Conservation (phyloP, 2,113 vertebrate species). For the Charina bottae region DNA sequence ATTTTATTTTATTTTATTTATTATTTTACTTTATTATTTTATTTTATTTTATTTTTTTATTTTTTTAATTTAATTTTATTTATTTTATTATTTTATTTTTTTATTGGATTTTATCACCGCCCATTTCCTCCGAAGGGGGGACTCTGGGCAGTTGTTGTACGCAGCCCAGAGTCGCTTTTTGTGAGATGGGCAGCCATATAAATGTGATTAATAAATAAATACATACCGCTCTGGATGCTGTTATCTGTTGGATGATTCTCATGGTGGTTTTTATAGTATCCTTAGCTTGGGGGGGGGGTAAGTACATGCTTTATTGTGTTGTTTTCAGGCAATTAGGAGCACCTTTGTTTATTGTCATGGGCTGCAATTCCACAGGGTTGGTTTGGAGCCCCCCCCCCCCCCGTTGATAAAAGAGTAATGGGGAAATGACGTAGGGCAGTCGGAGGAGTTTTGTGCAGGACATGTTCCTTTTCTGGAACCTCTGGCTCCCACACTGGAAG, state of each 20-base stretch:
- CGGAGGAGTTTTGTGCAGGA: background rate
- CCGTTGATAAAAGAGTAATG: background rate
- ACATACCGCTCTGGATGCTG: background rate
- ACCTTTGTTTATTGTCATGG: too few relatives aligned
- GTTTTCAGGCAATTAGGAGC: background rate
- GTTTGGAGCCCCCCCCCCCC: background rate
- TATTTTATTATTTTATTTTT: too few relatives aligned
- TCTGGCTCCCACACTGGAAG: background rate
- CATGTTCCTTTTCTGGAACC: background rate
- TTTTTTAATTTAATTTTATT: too few relatives aligned
- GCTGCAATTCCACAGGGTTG: background rate
- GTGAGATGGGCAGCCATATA: too few relatives aligned
- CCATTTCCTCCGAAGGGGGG: too few relatives aligned
- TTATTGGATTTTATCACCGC: too few relatives aligned
- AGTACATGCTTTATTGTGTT: background rate
- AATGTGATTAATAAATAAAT: too few relatives aligned
- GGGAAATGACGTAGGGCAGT: background rate
- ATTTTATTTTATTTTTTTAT: too few relatives aligned
- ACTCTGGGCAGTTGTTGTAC: too few relatives aligned
- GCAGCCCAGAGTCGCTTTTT: too few relatives aligned
- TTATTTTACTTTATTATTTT: too few relatives aligned
- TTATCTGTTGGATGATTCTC: background rate
- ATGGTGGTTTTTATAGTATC: background rate
- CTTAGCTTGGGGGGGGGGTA: background rate
- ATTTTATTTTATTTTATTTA: too few relatives aligned